phyloP scores from a whole-genome alignment of 2,113 vertebrate genomes.

The Narcine bancroftii region DNA sequence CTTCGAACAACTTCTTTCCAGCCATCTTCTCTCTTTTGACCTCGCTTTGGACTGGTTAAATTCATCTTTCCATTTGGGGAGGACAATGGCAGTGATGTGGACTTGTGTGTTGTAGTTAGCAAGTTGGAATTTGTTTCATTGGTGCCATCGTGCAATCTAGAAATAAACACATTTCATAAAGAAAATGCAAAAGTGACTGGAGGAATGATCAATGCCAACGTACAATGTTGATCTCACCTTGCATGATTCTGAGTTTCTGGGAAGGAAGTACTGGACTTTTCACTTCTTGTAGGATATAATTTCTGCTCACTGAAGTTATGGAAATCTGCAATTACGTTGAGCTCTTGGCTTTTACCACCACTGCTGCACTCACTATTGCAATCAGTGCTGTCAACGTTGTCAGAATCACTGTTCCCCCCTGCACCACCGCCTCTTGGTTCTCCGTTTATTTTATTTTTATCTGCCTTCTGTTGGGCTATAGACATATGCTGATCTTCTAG shows the following conservation, averaged over 20 bases:
- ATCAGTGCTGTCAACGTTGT: conserved; percentile 88
- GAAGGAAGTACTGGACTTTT: conserved; percentile 75
- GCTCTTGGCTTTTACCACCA: conserved; percentile 87
- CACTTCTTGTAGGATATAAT: conserved; percentile 68
- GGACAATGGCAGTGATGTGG: conserved; percentile 76
- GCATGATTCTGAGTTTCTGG: conserved; percentile 66
- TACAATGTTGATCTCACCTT: conserved; percentile 51
- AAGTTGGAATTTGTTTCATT: conserved; percentile 69
- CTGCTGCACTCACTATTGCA: conserved; percentile 94
- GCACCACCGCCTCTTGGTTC: conserved; percentile 81
- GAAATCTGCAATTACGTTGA: conserved; percentile 76
- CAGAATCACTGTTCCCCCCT: conserved; percentile 87
- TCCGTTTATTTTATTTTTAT: conserved; percentile 94
- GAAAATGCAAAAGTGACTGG: neutral
- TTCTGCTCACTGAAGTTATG: conserved; percentile 67
- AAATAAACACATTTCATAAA: conserved; percentile 4
- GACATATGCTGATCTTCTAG: conserved; percentile 89
- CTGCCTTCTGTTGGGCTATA: conserved; percentile 88
- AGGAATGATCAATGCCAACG: neutral
- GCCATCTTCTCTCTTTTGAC: conserved; percentile 94
- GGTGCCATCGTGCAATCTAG: conserved; percentile 70
- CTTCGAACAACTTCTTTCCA: conserved; percentile 98
- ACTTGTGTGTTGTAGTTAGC: conserved; percentile 72
- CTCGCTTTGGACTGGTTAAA: conserved; percentile 90
- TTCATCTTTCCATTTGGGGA: conserved; percentile 88